phyloP scores from a whole-genome alignment of 2,113 vertebrate genomes.

The Indri indri region DNA sequence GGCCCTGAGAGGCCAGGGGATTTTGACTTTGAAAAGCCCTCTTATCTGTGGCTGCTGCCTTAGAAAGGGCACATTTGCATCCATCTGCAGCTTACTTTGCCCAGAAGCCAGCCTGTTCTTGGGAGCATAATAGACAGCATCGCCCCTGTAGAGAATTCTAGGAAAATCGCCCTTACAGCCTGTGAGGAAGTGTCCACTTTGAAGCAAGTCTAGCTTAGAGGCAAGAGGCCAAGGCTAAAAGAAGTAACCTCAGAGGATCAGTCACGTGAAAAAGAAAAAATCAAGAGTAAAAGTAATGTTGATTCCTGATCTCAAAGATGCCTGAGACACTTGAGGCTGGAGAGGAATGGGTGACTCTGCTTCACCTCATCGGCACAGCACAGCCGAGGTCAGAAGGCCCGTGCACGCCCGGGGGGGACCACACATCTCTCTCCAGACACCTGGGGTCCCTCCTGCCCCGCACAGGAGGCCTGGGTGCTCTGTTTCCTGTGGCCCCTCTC shows the following conservation, averaged over 20 bases:
- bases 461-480: too few species aligned
- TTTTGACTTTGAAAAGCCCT: not conserved
- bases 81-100: not conserved
- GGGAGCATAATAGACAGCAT: not conserved
- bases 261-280: not conserved
- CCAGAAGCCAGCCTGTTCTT: not conserved
- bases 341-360: not conserved
- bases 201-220: not conserved
- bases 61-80: not conserved
- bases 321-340: not conserved
- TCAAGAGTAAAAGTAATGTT: not conserved
- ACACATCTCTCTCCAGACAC: not conserved
- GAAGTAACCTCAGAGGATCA: not conserved
- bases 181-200: too few species aligned
- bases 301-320: not conserved
- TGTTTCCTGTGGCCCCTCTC: not conserved
- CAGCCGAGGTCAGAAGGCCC: not conserved
- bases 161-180: not conserved
- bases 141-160: not conserved
- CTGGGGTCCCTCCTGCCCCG: not conserved
- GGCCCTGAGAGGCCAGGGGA: not conserved
- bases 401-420: not conserved
- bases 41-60: not conserved
- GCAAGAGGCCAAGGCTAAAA: not conserved
- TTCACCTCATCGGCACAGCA: not conserved